Base-by-base conservation (phyloP, 2,797 vertebrate genomes). In the Xiphorhynchus erythropygius region DNA sequence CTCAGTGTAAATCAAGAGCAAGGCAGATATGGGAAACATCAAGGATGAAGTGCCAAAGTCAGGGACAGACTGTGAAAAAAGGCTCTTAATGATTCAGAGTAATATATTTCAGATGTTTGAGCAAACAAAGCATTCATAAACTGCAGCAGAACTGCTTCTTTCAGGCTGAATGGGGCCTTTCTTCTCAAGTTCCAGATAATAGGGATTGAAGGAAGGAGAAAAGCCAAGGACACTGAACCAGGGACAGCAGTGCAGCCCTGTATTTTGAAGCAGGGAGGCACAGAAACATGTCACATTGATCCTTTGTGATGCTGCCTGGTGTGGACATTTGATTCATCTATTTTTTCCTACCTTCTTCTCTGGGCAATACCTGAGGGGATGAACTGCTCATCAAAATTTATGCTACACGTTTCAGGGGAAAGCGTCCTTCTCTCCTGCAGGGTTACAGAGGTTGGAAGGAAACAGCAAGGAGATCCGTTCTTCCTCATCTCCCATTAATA, bases 51-150 rank as follows among this genome's bases (percentile, higher is more conserved):
- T 49, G 81, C 75, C 78, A 68, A 70, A 94, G 80, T 84, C 91
- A 94, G 90, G 93, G 87, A 86, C 91, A 28, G 19, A 71, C 7
- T 46, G 77, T 77, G 74, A 89, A 74, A 74, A 96, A 84, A 84
- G 39, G 56, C 63, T 87, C 52, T 74, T 93, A 94, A 92, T 92
- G 88, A 90, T 52, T 82, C 59, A 70, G 39, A 74, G 55, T 41
- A 90, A 94, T 82, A 11, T 63, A 84, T 93, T 91, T 95, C 67
- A 68, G 65, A 79, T 84, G 77, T 90, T 89, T 90, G 75, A 95
- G 64, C 86, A 95, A 95, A 95, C 83, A 93, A 88, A 95, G 62
- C 70, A 59, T 82, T 84, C 67, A 88, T 53, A 89, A 92, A 89
- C 39, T 63, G 59, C 19, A 8, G 47, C 67, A 77, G 67, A 87